Percentiles rank a stretch among this genome's conserved stretches.
These are phyloP conservation scores for Mus spicilegus DNA, from an alignment of 2,113 vertebrate species.

Conservation along the genomic window DNA sequence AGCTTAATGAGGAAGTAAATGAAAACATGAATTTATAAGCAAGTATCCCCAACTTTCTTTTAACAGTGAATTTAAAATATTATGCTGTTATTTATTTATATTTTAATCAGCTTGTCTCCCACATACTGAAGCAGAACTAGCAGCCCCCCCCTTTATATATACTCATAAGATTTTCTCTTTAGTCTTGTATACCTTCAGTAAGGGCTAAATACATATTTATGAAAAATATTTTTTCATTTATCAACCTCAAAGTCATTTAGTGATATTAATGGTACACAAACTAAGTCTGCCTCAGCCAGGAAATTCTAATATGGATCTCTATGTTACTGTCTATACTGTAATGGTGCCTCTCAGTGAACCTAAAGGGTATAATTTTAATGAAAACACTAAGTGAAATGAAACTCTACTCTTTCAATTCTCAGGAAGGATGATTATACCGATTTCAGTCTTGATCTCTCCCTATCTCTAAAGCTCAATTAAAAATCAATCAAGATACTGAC, in stretches of 20 bases:
- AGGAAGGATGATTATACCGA: background rate
- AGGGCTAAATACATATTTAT: background rate
- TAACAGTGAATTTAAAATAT: slow-evolving; percentile 21
- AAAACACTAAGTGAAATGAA: background rate
- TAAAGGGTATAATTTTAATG: background rate
- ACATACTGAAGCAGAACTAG: background rate
- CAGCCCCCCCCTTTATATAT: background rate
- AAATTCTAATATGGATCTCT: background rate
- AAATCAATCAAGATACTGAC: background rate
- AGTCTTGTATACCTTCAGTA: background rate
- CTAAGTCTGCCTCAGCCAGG: background rate
- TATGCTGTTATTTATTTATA: slow-evolving; percentile 35
- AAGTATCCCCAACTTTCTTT: slow-evolving; percentile 10
- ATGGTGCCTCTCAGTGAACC: background rate
- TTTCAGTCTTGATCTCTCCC: background rate
- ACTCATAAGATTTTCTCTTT: background rate
- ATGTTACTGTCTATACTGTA: background rate
- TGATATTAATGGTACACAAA: background rate
- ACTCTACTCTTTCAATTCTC: background rate
- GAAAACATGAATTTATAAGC: slow-evolving; percentile 26
- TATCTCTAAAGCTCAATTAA: background rate
- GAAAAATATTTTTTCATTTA: background rate
- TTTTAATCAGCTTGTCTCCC: background rate
- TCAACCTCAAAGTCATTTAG: background rate
- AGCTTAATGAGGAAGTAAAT: slow-evolving; percentile 33